A percentile compares a stretch with the other conserved stretches of the same genome.
phyloP scores from a whole-genome alignment of 2,797 vertebrate species.

The Sylvilagus floridanus region DNA sequence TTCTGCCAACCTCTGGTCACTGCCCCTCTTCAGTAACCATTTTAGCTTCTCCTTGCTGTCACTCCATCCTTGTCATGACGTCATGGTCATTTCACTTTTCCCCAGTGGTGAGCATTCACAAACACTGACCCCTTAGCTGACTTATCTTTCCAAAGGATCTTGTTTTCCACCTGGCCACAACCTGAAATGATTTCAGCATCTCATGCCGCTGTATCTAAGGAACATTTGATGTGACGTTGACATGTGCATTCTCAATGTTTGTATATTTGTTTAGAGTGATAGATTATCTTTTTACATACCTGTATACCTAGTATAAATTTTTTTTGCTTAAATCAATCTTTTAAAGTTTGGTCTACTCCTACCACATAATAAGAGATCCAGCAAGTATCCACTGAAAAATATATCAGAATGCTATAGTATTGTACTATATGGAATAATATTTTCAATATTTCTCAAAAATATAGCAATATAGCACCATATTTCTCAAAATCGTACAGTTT shows the following conservation, averaged over 20 bases:
- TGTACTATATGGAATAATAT: not conserved
- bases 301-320: not conserved
- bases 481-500: constrained; percentile 36
- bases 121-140: not conserved
- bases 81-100: not conserved
- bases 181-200: not conserved
- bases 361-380: not conserved
- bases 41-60: not conserved
- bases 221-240: not conserved
- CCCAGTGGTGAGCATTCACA: not conserved
- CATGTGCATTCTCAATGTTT: not conserved
- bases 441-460: constrained; percentile 10
- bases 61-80: not conserved
- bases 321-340: not conserved
- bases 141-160: not conserved
- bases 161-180: not conserved
- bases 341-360: not conserved
- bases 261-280: not conserved
- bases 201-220: not conserved
- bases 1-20: not conserved
- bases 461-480: not conserved
- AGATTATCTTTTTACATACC: not conserved
- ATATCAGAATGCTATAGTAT: not conserved
- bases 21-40: not conserved
- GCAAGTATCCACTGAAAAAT: not conserved